These are phyloP conservation scores for Tenualosa ilisha DNA, from an alignment of 2,797 vertebrate genomes.

Conservation along the genomic window DNA sequence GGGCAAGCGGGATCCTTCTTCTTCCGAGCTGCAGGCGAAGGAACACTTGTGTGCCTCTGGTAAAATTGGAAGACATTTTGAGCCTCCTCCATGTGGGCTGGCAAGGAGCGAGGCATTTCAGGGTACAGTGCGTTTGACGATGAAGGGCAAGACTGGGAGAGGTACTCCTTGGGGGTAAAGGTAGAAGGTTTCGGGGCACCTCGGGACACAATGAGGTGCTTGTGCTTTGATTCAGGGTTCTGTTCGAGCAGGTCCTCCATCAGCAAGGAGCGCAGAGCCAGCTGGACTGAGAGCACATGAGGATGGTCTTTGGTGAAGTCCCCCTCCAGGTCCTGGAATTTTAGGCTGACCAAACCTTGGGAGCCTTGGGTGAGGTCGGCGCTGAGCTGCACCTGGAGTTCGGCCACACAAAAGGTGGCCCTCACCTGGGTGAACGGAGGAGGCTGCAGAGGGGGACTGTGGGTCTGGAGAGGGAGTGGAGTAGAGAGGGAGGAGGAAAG, in stretches of 20 bases:
- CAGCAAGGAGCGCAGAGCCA: conserved; percentile 87
- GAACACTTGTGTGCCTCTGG: conserved; percentile 84
- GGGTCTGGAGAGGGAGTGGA: conserved; percentile 69
- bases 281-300: conserved; percentile 85
- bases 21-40: conserved; percentile 71
- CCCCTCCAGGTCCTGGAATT: conserved; percentile 93
- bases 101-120: conserved; percentile 95
- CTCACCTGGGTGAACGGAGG: conserved; percentile 89
- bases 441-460: conserved; percentile 56
- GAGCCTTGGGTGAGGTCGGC: conserved; percentile 90
- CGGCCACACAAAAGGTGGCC: conserved; percentile 86
- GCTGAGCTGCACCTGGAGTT: conserved; percentile 91
- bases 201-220: conserved; percentile 93
- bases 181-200: conserved; percentile 92
- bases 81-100: conserved; percentile 95
- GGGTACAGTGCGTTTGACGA: conserved; percentile 85
- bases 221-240: conserved; percentile 91
- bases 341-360: conserved; percentile 92
- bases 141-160: conserved; percentile 93
- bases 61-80: conserved; percentile 97
- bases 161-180: conserved; percentile 89
- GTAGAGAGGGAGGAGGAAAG: conserved; percentile 66
- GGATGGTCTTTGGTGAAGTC: conserved; percentile 93
- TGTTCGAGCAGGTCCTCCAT: conserved; percentile 96
- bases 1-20: conserved; percentile 82